Evolutionary conservation across 2,888 invertebrate species (phyloP).

Genomic region (Trichopria drosophilae): DNA sequence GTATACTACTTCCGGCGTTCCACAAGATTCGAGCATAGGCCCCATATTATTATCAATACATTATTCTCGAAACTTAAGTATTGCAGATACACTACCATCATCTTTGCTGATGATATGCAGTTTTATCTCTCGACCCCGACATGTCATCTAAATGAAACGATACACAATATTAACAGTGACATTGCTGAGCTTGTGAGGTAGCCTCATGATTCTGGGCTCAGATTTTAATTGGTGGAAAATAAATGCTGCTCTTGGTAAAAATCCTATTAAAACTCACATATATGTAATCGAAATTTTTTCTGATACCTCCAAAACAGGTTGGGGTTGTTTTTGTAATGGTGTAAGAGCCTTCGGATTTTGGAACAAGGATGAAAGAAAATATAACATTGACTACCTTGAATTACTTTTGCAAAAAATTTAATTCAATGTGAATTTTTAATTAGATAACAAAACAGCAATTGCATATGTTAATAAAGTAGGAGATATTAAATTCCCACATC

Average conservation of each 20-base stretch:
- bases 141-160: too few species aligned
- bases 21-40: too few species aligned
- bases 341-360: slow-evolving; percentile 27
- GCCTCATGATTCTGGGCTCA: too few species aligned
- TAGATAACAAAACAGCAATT: slow-evolving; percentile 29
- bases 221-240: slow-evolving; percentile 34
- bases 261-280: slow-evolving; percentile 30
- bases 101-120: too few species aligned
- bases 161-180: too few species aligned
- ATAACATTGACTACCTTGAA: slow-evolving; percentile 34
- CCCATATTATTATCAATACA: too few species aligned
- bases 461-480: slow-evolving; percentile 36
- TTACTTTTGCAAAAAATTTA: slow-evolving; percentile 29
- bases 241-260: slow-evolving; percentile 16
- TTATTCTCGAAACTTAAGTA: too few species aligned
- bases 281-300: slow-evolving; percentile 29
- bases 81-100: too few species aligned
- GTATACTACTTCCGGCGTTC: too few species aligned
- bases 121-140: too few species aligned
- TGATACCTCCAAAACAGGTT: slow-evolving; percentile 31
- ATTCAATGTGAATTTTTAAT: slow-evolving; percentile 31
- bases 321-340: slow-evolving; percentile 30
- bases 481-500: slow-evolving; percentile 29
- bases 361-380: slow-evolving; percentile 27
- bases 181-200: too few species aligned